Base-by-base conservation (phyloP, 2,888 invertebrate genomes). In the Lepetodrilus schrolli region DNA sequence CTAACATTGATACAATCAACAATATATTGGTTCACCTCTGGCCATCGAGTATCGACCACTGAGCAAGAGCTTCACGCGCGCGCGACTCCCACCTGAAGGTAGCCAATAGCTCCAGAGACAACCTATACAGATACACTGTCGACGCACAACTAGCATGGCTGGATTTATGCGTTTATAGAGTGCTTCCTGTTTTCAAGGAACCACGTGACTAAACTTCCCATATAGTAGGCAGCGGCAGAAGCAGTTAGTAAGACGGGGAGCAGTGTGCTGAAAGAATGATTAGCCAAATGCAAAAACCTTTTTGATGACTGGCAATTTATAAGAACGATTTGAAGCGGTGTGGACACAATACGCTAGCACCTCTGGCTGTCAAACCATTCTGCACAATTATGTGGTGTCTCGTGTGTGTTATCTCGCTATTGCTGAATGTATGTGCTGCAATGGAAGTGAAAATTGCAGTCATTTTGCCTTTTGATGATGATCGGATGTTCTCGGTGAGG, bases 401-500 rank as follows among this genome's bases (percentile, higher is more conserved):
- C 34, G 30, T 26, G 2, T 58, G 30, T 30, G n/a, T 48, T 48
- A 20, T 8, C 30, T 30, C 34, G 26, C 7, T 30, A 30, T 30
- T 17, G 34, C 10, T 58, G 58, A 26, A 26, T 58, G 30, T 58
- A 30, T 23, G 5, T 23, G 10, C 26, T n/a, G 43, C 47, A 47
- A 38, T 58, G 13, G 65, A 72, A 47, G 73, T 86, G 1, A 83
- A 84, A 48, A 83, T 88, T 26, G 85, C 84, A 0, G 83, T 85
- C 1, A 79, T 89, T 34, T 47, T 87, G 38, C 87, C 88, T 0
- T 74, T 70, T 5, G 77, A 85, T 36, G 82, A 84, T 20, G 74
- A 38, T 2, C 74, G 80, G 4, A 47, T 84, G 37, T 88, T 85
- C 71, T 87, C 88, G 0, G 77, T 81, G 10, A 78, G 82, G 13